These are phyloP conservation scores for Pyrrhia umbra DNA, from an alignment of 2,888 invertebrate genomes.

Conservation along the genomic window DNA sequence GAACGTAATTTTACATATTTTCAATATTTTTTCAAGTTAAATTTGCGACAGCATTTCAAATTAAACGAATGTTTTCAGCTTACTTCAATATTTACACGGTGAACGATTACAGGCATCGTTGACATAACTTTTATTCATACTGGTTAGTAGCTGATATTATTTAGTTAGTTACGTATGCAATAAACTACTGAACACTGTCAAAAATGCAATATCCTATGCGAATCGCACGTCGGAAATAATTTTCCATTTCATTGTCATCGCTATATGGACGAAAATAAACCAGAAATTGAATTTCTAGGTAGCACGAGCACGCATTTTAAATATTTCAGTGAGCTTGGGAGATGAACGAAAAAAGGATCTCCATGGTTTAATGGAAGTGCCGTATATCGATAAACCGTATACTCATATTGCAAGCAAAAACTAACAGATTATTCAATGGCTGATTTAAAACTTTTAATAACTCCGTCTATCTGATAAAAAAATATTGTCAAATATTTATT, in stretches of 20 bases:
- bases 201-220: constrained; percentile 12
- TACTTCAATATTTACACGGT: too few species aligned
- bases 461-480: too few species aligned
- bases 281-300: constrained; percentile 40
- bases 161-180: background rate
- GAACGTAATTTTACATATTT: too few species aligned
- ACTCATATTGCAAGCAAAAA: background rate
- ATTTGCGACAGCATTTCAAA: too few species aligned
- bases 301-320: constrained; percentile 30
- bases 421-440: background rate
- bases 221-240: constrained; percentile 12
- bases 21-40: too few species aligned
- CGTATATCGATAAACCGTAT: background rate
- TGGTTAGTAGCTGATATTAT: background rate
- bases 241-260: constrained; percentile 33
- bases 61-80: too few species aligned
- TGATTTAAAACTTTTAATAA: too few species aligned
- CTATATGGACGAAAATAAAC: constrained; percentile 22
- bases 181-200: background rate
- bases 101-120: too few species aligned
- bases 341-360: constrained; percentile 25
- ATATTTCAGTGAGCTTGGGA: constrained; percentile 18
- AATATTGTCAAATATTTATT: too few species aligned
- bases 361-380: background rate
- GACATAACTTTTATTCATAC: background rate